These are phyloP conservation scores for Cantharis flavilabris DNA, from an alignment of 2,888 invertebrate genomes.

Conservation along the genomic window DNA sequence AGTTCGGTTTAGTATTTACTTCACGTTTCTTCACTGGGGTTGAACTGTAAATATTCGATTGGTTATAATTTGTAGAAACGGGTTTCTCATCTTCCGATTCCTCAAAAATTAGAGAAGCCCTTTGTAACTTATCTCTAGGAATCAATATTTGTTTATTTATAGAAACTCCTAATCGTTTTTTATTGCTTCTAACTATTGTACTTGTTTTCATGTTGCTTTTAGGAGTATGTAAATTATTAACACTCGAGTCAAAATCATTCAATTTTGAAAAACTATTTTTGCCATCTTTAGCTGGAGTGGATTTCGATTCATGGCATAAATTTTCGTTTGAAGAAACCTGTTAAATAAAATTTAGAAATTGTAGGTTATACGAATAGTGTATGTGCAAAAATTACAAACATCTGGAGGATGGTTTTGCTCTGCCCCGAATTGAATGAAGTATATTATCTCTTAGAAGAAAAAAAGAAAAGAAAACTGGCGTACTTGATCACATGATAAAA, in stretches of 20 bases:
- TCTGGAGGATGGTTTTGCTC: too few species aligned
- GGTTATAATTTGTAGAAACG: conserved; percentile 31
- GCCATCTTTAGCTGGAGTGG: background rate
- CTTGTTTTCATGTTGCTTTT: background rate
- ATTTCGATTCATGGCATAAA: background rate
- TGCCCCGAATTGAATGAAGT: too few species aligned
- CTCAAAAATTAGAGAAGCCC: background rate
- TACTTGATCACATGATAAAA: too few species aligned
- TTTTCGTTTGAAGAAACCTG: background rate
- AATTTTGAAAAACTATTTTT: background rate
- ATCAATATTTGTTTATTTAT: background rate
- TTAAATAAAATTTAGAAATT: background rate
- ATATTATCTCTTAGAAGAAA: too few species aligned
- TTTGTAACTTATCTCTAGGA: background rate
- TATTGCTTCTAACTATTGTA: background rate
- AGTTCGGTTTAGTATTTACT: background rate
- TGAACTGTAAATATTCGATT: conserved; percentile 24
- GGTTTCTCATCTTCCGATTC: conserved; percentile 31
- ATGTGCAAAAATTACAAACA: too few species aligned
- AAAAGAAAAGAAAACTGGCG: too few species aligned
- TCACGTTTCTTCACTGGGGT: conserved; percentile 1
- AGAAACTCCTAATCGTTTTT: background rate
- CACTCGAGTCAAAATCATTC: background rate
- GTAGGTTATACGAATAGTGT: too few species aligned
- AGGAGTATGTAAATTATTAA: background rate